Evolutionary conservation across 1,140 invertebrate genomes (phyloP), one percentile per base, ranked within the genome.

Genomic region (Drosophila orena): DNA sequence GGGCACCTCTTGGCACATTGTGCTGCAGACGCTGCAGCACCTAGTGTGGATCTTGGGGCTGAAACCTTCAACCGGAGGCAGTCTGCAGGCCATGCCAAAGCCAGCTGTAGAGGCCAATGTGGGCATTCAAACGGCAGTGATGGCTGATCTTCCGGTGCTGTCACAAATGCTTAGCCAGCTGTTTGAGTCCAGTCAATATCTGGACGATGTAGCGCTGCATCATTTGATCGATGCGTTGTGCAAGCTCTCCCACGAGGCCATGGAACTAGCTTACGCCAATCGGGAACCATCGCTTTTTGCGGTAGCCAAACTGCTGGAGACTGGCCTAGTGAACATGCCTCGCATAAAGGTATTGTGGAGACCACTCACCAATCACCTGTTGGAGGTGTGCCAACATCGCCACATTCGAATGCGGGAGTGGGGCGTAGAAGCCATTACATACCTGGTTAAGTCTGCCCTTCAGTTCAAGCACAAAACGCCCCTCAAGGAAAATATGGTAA

Each of bases 21-120:
- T 99, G 3, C 94, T 99, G 10, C 98, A 98, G 15, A 99, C 98
- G 4, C 93, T 99, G 20, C 98, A 99, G 94, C 98, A 99, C 93
- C 94, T 99, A 66, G 98, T 98, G 0, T 99, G 98, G 98, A 99
- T 99, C 85, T 93, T 99, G n/a, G 98, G 98, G 1, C 92, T 99
- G 43, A 99, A 99, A 92, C 97, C 98, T 2, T 97, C 97, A 0
- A 97, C 97, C 1, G 97, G 97, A 12, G 98, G 98, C 14, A 97
- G 97, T 81, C 94, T 99, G 68, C 98, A 98, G 93, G 91, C 91
- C 1, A 85, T 89, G 57, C 88, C 72, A 77, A 95, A 93, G 91
- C 94, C 93, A 58, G 95, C 93, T 71, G 94, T 96, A 1, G 96
- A 97, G 84, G 95, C 96, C 1, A 98, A 97, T 93, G 96, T 97